Conservation (phyloP, 2,888 invertebrate genomes). For the Pegoplata infirma region DNA sequence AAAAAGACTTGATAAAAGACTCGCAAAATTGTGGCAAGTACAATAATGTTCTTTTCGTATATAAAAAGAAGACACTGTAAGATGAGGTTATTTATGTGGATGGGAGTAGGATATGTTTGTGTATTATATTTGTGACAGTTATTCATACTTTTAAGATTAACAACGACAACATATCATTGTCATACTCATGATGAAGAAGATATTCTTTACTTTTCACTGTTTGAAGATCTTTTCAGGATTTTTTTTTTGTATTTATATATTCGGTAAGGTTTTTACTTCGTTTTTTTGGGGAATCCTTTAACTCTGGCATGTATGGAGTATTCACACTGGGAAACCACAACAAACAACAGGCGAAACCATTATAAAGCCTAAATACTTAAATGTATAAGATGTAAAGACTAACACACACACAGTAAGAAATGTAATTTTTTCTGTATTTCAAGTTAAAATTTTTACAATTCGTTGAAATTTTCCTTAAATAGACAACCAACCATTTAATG, state of each 20-base stretch:
- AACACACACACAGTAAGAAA: background rate
- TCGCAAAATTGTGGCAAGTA: slow-evolving; percentile 31
- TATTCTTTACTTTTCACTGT: background rate
- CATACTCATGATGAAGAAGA: background rate
- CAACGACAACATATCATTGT: slow-evolving; percentile 17
- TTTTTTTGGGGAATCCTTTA: slow-evolving; percentile 25
- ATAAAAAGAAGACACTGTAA: slow-evolving; percentile 39
- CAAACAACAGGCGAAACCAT: background rate
- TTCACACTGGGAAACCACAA: slow-evolving; percentile 29
- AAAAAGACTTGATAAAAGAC: slow-evolving; percentile 52
- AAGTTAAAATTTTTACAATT: background rate
- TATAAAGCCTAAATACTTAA: background rate
- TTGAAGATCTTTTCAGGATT: background rate
- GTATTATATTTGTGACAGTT: slow-evolving; percentile 40
- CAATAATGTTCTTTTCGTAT: background rate
- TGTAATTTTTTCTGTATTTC: background rate
- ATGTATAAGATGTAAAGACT: too few relatives aligned
- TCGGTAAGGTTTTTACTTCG: background rate
- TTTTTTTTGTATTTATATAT: background rate
- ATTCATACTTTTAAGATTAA: slow-evolving; percentile 44
- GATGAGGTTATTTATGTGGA: background rate
- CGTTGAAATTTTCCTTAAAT: background rate
- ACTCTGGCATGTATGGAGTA: background rate
- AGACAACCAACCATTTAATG: background rate
- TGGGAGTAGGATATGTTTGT: too few relatives aligned